A percentile compares a stretch with the other conserved stretches of the same genome.
Evolutionary conservation across 2,113 vertebrate genomes (phyloP).

Genomic region (Zapus hudsonius): DNA sequence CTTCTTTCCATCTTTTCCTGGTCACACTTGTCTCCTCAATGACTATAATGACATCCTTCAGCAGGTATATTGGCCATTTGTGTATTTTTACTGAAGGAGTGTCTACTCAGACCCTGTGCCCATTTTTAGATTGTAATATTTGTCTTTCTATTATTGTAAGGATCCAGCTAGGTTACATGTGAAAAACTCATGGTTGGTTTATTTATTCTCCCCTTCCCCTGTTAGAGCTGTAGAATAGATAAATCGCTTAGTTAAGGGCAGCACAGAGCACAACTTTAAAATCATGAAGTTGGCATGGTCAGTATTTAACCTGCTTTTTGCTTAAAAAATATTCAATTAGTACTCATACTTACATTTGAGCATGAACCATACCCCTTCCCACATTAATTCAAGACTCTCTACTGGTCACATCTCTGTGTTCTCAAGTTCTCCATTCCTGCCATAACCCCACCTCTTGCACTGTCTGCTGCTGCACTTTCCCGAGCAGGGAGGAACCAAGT

Average conservation of each 20-base stretch:
- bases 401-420: background rate
- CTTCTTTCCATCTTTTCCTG: background rate
- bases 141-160: background rate
- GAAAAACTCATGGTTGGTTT: background rate
- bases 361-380: background rate
- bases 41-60: background rate
- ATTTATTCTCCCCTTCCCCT: background rate
- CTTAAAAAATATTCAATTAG: background rate
- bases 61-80: background rate
- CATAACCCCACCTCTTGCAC: rapidly evolving
- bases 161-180: background rate
- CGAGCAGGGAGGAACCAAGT: background rate
- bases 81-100: background rate
- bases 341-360: background rate
- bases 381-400: background rate
- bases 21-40: background rate
- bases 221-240: background rate
- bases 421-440: rapidly evolving
- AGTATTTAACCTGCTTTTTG: background rate
- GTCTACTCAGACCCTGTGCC: background rate
- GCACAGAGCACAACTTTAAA: background rate
- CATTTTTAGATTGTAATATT: background rate
- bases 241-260: background rate
- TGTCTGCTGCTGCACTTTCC: background rate
- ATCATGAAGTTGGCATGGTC: background rate